A percentile compares a stretch with the other conserved stretches of the same genome.
phyloP scores from a whole-genome alignment of 2,797 vertebrate species.

The Notolepis coatsorum region DNA sequence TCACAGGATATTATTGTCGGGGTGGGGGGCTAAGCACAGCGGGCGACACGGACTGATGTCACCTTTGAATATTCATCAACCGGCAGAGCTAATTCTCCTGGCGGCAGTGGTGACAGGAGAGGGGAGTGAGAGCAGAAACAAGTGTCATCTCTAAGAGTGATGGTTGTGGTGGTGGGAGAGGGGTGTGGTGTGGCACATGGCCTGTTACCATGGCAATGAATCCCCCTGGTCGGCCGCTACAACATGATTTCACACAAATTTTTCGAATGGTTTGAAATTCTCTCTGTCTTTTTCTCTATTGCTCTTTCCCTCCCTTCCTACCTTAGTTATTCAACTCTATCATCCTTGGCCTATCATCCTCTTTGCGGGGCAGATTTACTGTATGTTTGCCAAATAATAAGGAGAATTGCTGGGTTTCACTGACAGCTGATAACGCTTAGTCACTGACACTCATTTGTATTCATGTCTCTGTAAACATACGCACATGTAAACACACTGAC shows the following conservation, averaged over 20 bases:
- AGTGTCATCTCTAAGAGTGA: slow-evolving; percentile 33
- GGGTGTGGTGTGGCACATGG: slow-evolving; percentile 64
- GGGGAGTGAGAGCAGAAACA: slow-evolving; percentile 22
- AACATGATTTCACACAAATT: slow-evolving; percentile 65
- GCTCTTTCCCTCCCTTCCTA: not conserved
- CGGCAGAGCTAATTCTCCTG: slow-evolving; percentile 27
- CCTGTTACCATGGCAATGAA: slow-evolving; percentile 80
- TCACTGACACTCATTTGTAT: slow-evolving; percentile 59
- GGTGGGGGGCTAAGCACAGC: slow-evolving; percentile 10
- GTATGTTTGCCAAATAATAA: slow-evolving; percentile 40
- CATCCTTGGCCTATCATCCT: slow-evolving; percentile 18
- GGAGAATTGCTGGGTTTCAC: slow-evolving; percentile 30
- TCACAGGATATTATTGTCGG: slow-evolving; percentile 18
- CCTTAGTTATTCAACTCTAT: slow-evolving; percentile 32
- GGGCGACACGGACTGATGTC: slow-evolving; percentile 14
- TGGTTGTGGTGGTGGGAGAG: slow-evolving; percentile 38
- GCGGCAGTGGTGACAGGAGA: slow-evolving; percentile 28
- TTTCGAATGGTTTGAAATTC: slow-evolving; percentile 29
- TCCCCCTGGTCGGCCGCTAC: slow-evolving; percentile 61
- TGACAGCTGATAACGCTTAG: slow-evolving; percentile 44
- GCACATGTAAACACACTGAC: slow-evolving; percentile 41
- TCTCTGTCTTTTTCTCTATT: slow-evolving; percentile 8
- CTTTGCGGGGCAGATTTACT: slow-evolving; percentile 11
- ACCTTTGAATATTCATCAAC: slow-evolving; percentile 37
- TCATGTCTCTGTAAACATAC: slow-evolving; percentile 48